A percentile compares a stretch with the other conserved stretches of the same genome.
Evolutionary conservation across 2,113 vertebrate genomes (phyloP).

Genomic region (mouse (Mus musculus)): DNA sequence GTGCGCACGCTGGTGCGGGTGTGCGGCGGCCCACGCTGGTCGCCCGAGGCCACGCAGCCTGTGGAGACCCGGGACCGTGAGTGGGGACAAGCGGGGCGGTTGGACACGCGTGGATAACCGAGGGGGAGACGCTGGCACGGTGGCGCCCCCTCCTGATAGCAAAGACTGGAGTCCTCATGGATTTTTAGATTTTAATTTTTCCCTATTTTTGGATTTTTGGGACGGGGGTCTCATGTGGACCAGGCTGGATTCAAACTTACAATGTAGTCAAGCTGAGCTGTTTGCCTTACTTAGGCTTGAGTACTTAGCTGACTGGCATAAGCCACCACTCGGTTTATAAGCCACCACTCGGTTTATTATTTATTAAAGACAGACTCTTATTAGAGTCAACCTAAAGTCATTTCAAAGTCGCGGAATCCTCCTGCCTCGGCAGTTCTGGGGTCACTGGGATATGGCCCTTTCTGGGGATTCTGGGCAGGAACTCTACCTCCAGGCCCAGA

Average conservation of each 20-base stretch:
- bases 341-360: not conserved
- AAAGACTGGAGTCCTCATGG: not conserved
- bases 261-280: not conserved
- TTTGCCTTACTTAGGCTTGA: not conserved
- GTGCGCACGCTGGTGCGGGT: slow-evolving; percentile 60
- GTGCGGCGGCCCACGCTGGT: slow-evolving; percentile 76
- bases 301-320: not conserved
- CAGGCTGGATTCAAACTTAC: not conserved
- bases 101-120: not conserved
- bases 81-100: not conserved
- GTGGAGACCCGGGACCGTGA: slow-evolving; percentile 46
- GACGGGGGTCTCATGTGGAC: not conserved
- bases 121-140: not conserved
- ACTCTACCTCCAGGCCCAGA: not conserved
- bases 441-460: too few species aligned
- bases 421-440: too few species aligned
- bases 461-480: not conserved
- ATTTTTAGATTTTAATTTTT: not conserved
- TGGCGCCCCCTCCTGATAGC: not conserved
- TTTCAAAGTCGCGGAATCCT: not conserved
- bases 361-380: not conserved
- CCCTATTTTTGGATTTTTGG: not conserved
- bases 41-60: not conserved
- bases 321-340: not conserved
- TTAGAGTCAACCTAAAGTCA: not conserved